Percentiles rank a stretch among this genome's conserved stretches.
Conservation (phyloP, 2,888 invertebrate genomes). For the Zeuzera pyrina region DNA sequence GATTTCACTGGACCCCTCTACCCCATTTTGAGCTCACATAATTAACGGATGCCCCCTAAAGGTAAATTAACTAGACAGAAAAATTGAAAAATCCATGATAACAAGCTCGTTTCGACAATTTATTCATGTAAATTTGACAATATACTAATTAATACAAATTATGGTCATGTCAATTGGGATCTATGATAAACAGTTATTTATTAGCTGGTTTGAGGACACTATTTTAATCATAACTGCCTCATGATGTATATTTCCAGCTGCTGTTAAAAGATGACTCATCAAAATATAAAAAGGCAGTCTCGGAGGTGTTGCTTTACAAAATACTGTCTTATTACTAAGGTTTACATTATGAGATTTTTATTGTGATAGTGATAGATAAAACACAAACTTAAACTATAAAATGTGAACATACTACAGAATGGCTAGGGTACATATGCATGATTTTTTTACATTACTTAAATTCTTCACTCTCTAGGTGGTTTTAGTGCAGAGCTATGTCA, state of each 20-base stretch:
- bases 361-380: slow-evolving; percentile 66
- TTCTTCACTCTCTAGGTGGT: slow-evolving; percentile 55
- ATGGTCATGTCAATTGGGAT: slow-evolving; percentile 70
- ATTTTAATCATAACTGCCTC: slow-evolving; percentile 35
- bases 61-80: too few relatives aligned
- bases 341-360: slow-evolving; percentile 70
- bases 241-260: slow-evolving; percentile 48
- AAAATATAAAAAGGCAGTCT: slow-evolving; percentile 73
- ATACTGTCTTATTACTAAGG: slow-evolving; percentile 68
- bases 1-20: too few relatives aligned
- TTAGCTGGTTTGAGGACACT: slow-evolving; percentile 54
- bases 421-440: slow-evolving; percentile 63
- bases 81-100: slow-evolving; percentile 24
- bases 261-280: slow-evolving; percentile 55
- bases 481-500: slow-evolving; percentile 62
- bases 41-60: too few relatives aligned
- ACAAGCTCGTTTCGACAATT: slow-evolving; percentile 70
- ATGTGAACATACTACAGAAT: slow-evolving; percentile 61
- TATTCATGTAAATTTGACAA: slow-evolving; percentile 74
- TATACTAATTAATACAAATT: slow-evolving; percentile 73
- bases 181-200: slow-evolving; percentile 62
- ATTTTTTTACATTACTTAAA: slow-evolving; percentile 41
- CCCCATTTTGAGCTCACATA: too few relatives aligned
- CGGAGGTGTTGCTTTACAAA: slow-evolving; percentile 69
- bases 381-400: slow-evolving; percentile 60